These are phyloP conservation scores for Popillia japonica DNA, from an alignment of 1,140 invertebrate species.

Conservation along the genomic window DNA sequence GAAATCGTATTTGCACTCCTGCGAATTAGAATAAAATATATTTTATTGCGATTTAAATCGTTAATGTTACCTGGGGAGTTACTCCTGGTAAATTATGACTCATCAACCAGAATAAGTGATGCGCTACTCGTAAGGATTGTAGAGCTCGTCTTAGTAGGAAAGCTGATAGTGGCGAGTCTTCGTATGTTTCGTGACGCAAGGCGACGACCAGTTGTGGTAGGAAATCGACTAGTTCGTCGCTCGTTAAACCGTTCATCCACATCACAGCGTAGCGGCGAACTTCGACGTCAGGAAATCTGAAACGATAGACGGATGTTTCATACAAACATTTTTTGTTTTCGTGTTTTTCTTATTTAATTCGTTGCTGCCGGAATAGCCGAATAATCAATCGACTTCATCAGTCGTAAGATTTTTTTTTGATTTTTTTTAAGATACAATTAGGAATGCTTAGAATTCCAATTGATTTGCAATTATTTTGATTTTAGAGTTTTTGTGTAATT, in stretches of 20 bases:
- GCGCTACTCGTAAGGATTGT: constrained; percentile 87
- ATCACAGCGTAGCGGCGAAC: constrained; percentile 85
- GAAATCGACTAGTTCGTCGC: constrained; percentile 90
- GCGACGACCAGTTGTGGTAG: constrained; percentile 94
- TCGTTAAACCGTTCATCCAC: constrained; percentile 80
- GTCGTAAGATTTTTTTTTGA: too few species aligned
- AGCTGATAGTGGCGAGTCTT: constrained; percentile 82
- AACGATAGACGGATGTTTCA: constrained; percentile 45
- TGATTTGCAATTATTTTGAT: too few species aligned
- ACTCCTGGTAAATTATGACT: constrained; percentile 79
- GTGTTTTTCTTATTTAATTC: too few species aligned
- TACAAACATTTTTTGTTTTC: constrained; percentile 33
- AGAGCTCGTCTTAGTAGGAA: constrained; percentile 87
- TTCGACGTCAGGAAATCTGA: constrained; percentile 89
- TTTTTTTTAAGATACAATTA: too few species aligned
- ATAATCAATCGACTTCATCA: too few species aligned
- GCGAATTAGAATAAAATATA: too few species aligned
- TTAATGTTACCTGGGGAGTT: constrained; percentile 60
- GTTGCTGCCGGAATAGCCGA: too few species aligned
- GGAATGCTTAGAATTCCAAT: too few species aligned
- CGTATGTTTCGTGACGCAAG: constrained; percentile 92
- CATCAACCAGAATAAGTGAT: constrained; percentile 94
- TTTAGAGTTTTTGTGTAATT: too few species aligned
- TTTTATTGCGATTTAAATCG: too few species aligned
- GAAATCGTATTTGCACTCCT: too few species aligned